phyloP scores from a whole-genome alignment of 2,888 invertebrate genomes.

The Caenorhabditis doughertyi region DNA sequence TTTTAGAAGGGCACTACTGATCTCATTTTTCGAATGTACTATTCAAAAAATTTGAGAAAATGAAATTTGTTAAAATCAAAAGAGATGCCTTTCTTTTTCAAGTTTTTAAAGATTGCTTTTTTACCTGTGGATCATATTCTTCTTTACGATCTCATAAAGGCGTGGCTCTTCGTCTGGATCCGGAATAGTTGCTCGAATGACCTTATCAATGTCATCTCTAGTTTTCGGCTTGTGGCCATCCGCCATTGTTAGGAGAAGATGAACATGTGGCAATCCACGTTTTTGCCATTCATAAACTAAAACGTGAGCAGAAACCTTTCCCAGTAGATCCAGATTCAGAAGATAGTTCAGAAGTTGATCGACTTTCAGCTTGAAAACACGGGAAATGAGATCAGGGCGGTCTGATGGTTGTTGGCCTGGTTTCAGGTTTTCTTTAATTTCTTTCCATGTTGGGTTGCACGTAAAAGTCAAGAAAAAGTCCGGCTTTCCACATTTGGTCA shows the following conservation, averaged over 20 bases:
- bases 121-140: constrained; percentile 79
- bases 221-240: constrained; percentile 74
- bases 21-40: no score
- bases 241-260: constrained; percentile 76
- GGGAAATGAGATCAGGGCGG: constrained; percentile 76
- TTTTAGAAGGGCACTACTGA: no score
- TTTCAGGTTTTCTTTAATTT: constrained; percentile 74
- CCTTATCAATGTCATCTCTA: constrained; percentile 46
- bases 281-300: constrained; percentile 68
- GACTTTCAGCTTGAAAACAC: constrained; percentile 77
- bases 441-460: constrained; percentile 82
- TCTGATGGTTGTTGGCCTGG: constrained; percentile 65
- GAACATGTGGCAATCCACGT: constrained; percentile 79
- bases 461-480: constrained; percentile 71
- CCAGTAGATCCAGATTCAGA: neutral
- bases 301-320: no score
- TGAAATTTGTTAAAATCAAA: no score
- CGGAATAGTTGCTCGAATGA: constrained; percentile 73
- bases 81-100: no score
- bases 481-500: constrained; percentile 75
- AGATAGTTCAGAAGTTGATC: constrained; percentile 1
- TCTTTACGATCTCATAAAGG: constrained; percentile 66
- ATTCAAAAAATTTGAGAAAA: no score
- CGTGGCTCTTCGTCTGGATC: constrained; percentile 62
- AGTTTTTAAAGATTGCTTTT: no score